Base-by-base conservation (phyloP, 2,888 invertebrate species). In the Zygothrica quintamaculata region DNA sequence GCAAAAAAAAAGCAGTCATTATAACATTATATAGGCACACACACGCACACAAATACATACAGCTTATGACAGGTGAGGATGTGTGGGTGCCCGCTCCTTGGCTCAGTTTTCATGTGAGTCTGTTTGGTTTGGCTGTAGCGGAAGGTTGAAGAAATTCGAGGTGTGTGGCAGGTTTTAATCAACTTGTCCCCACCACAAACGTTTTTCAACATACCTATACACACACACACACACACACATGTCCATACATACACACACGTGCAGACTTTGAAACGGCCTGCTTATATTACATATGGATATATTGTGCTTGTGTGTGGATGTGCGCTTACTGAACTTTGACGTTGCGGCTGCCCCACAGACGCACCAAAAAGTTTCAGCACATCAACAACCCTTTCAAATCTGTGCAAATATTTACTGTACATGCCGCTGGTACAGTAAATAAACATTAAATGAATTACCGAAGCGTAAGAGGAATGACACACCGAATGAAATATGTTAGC, bases 401-500 rank as follows among this genome's bases (percentile, higher is more conserved):
- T 74, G 65, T 59, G 70, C 74, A 74, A 73, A 74, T 74, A 73
- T 73, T 73, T 73, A 74, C 61, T 69, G 70, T 74, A 50, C 72
- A 40, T 52, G 52, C 56, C 33, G 55, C 37, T 18, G 43, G 48
- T 15, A 57, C 60, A 69, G 72, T 51, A 8, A 26, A 9, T 46
- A 31, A 36, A 22, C 37, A 60, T 42, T 39, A 44, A 25, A 16
- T 12, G 3, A 6, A 29, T 1, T 9, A 29, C 1, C 29, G 7
- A 3, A 1, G 1, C 3, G 29, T n/a, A 5, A 29, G 1, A 12
- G n/a, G n/a, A n/a, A n/a, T n/a, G n/a, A n/a, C n/a, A n/a, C n/a
- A n/a, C n/a, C n/a, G n/a, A n/a, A n/a, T n/a, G n/a, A n/a, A n/a
- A n/a, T n/a, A n/a, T n/a, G n/a, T n/a, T n/a, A n/a, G n/a, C n/a